These are phyloP conservation scores for Oscarella lobularis DNA, from an alignment of 37 sponge, comb jelly and placozoan genomes.

Conservation along the genomic window DNA sequence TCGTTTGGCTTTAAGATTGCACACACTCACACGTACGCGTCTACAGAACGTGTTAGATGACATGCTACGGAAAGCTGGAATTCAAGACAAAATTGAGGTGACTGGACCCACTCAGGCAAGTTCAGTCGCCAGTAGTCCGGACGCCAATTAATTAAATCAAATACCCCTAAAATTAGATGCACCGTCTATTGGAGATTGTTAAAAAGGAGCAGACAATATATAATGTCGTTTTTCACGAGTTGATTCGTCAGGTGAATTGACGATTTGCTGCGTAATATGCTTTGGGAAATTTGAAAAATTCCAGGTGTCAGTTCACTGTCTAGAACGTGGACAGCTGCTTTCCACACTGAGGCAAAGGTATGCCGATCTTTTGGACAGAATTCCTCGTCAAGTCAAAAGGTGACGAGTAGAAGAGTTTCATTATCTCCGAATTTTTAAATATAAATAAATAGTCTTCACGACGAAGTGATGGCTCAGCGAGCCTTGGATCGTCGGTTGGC, in stretches of 20 bases:
- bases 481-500: constrained; percentile 75
- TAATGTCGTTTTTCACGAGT: constrained; percentile 91
- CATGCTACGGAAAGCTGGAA: constrained; percentile 66
- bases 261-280: not conserved
- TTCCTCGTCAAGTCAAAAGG: constrained; percentile 85
- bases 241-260: constrained; percentile 78
- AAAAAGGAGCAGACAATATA: constrained; percentile 89
- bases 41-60: constrained; percentile 50
- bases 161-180: constrained; percentile 68
- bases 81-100: constrained; percentile 11
- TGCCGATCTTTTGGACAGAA: constrained; percentile 53
- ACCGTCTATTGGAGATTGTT: constrained; percentile 71
- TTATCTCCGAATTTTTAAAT: too few species aligned
- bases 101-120: constrained; percentile 54
- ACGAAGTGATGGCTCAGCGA: constrained; percentile 90
- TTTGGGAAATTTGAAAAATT: not conserved
- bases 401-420: constrained; percentile 8
- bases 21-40: too few species aligned
- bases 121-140: too few species aligned
- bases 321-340: constrained; percentile 83
- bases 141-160: too few species aligned
- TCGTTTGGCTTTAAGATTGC: too few species aligned
- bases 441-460: constrained; percentile 60
- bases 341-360: constrained; percentile 69
- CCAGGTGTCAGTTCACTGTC: constrained; percentile 85